Base-by-base conservation (phyloP, 2,888 invertebrate species). In the Colostygia pectinataria region DNA sequence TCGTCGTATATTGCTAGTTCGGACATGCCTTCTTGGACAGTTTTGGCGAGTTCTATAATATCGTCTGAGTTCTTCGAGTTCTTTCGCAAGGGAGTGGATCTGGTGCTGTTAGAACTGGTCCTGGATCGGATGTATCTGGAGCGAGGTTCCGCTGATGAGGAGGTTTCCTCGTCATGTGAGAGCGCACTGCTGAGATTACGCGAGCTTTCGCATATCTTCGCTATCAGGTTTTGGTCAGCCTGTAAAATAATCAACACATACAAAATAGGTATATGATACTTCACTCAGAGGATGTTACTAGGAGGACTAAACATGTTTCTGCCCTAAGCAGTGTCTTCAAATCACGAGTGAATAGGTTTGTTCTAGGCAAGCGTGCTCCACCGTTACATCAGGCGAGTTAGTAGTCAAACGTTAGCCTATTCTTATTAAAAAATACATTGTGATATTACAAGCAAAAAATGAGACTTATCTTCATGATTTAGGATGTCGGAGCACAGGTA, bases 21-120 rank as follows among this genome's bases (percentile, higher is more conserved):
- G 1, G 92, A 90, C 77, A 92, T 87, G 14, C 92, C 90, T 28
- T 92, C 91, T 77, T 91, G 91, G 0, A 92, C 91, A 10, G 86
- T 90, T 71, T 92, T 91, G 0, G 91, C 89, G 6, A 92, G 77
- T 36, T 91, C 90, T 29, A 82, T 73, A 4, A 91, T 80, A 9
- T 87, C 86, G n/a, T 86, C 91, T 1, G 83, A 75, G 2, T 67
- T 67, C 65, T 83, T 88, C 1, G 83, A 83, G 45, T 57, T 73
- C 44, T 82, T 83, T 51, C 81, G 74, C 33, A 71, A 81, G 2
- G 80, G 80, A 0, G 83, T 86, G 4, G 80, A 79, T 9, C 77
- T 68, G 1, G 75, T 76, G 34, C 80, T 74, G 7, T 65, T 78
- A 0, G 83, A 83, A 45, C 70, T 82, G 2, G 75, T 73, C 14